These are phyloP conservation scores for Notarius quadriscutis DNA, from an alignment of 2,113 vertebrate genomes.

Conservation along the genomic window DNA sequence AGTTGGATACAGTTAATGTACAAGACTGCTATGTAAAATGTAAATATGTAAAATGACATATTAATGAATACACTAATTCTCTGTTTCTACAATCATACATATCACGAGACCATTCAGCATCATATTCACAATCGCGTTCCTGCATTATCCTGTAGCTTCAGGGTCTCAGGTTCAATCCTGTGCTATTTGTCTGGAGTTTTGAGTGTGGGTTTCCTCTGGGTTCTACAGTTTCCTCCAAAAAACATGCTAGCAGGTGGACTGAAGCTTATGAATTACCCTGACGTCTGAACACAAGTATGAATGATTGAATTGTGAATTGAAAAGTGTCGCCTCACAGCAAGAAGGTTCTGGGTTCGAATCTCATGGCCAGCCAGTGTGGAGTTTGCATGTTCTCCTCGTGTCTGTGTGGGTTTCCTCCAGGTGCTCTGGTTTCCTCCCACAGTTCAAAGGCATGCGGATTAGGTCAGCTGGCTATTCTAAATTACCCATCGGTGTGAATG, in stretches of 20 bases:
- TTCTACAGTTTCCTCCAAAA: neutral
- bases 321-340: too few species aligned
- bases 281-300: neutral
- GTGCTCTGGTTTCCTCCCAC: too few species aligned
- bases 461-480: too few species aligned
- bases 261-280: neutral
- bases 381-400: too few species aligned
- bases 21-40: conserved; percentile 24
- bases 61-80: neutral
- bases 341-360: too few species aligned
- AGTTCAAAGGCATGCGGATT: too few species aligned
- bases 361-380: too few species aligned
- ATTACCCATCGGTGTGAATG: too few species aligned
- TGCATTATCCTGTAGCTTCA: neutral
- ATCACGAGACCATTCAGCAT: neutral
- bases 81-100: neutral
- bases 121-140: too few species aligned
- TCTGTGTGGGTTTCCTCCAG: too few species aligned
- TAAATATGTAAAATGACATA: conserved; percentile 53
- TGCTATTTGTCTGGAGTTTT: neutral
- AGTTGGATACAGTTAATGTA: conserved; percentile 51
- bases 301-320: neutral
- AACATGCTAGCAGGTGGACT: neutral
- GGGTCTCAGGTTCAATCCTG: neutral
- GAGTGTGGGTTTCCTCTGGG: neutral